Evolutionary conservation across 2,888 invertebrate genomes (phyloP).

Genomic region (Drosophila fungiperda): DNA sequence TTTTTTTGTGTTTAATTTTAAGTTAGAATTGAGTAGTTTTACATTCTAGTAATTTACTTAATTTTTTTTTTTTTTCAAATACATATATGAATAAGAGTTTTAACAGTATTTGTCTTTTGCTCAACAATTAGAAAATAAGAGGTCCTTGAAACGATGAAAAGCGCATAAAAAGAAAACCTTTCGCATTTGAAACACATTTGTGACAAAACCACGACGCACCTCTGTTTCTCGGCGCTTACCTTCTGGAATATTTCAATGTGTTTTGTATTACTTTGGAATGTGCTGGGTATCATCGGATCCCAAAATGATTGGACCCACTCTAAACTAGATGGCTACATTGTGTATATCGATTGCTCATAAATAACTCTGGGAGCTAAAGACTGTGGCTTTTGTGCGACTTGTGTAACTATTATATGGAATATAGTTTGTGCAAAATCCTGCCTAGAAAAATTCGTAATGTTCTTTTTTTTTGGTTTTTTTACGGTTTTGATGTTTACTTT

Average conservation of each 20-base stretch:
- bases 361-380: constrained; percentile 40
- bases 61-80: constrained; percentile 59
- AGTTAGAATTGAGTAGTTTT: constrained; percentile 67
- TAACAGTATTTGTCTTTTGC: constrained; percentile 47
- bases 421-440: constrained; percentile 62
- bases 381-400: constrained; percentile 37
- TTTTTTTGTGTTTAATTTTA: constrained; percentile 38
- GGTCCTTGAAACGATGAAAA: constrained; percentile 50
- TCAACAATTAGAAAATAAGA: constrained; percentile 57
- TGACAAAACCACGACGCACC: constrained; percentile 48
- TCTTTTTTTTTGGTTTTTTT: constrained; percentile 10
- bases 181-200: constrained; percentile 59
- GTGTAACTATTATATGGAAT: constrained; percentile 53
- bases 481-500: constrained; percentile 45
- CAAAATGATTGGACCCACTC: constrained; percentile 46
- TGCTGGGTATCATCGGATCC: constrained; percentile 51
- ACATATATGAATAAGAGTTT: constrained; percentile 59
- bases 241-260: constrained; percentile 33
- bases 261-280: constrained; percentile 52
- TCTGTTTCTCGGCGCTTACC: constrained; percentile 23
- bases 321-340: constrained; percentile 54
- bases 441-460: constrained; percentile 78
- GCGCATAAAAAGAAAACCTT: constrained; percentile 39
- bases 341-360: constrained; percentile 48
- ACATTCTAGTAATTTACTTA: constrained; percentile 50